Percentiles rank a stretch among this genome's conserved stretches.
These are phyloP conservation scores for Taenioides sp. DNA, from an alignment of 2,797 vertebrate genomes.

Conservation along the genomic window DNA sequence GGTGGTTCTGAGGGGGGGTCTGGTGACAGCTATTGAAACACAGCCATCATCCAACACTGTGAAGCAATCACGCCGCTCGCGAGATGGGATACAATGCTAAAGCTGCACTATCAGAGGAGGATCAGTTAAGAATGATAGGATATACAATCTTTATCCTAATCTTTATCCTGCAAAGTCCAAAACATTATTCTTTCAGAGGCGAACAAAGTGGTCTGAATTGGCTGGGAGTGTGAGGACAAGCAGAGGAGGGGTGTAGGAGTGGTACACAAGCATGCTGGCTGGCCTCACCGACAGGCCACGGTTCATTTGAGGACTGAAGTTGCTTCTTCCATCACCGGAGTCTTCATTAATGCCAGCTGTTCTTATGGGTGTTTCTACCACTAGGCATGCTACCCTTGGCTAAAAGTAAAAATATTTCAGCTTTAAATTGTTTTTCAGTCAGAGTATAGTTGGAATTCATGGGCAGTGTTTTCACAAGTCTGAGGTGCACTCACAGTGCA, in stretches of 20 bases:
- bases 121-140: conserved; percentile 40
- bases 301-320: conserved; percentile 67
- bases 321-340: conserved; percentile 56
- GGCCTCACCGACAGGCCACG: conserved; percentile 45
- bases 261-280: conserved; percentile 28
- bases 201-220: conserved; percentile 44
- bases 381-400: conserved; percentile 43
- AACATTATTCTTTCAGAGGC: conserved; percentile 37
- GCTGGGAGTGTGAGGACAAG: conserved; percentile 26
- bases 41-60: conserved; percentile 60
- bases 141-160: conserved; percentile 30
- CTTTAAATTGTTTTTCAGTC: conserved; percentile 35
- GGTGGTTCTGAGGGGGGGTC: conserved; percentile 43
- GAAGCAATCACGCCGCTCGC: conserved; percentile 46
- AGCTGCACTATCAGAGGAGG: conserved; percentile 42
- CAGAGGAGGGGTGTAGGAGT: conserved; percentile 12
- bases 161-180: conserved; percentile 29
- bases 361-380: conserved; percentile 45
- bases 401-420: conserved; percentile 55
- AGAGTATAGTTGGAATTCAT: background rate
- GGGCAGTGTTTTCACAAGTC: background rate
- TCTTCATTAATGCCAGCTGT: conserved; percentile 64
- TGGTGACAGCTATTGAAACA: conserved; percentile 59
- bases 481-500: conserved; percentile 12
- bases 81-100: conserved; percentile 44